Evolutionary conservation across 2,888 invertebrate genomes (phyloP).

Genomic region (Petrolisthes cinctipes): DNA sequence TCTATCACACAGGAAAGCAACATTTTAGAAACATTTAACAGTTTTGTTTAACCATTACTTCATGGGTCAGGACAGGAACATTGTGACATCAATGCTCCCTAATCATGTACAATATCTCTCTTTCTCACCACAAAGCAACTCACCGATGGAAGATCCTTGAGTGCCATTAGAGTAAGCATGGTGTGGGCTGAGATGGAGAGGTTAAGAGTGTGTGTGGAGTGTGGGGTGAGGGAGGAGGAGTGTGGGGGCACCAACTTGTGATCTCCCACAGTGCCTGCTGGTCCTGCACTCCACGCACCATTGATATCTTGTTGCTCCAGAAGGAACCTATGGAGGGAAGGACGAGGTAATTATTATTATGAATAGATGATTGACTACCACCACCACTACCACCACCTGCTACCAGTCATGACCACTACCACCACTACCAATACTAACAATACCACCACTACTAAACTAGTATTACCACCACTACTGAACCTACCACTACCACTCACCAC

Average conservation of each 20-base stretch:
- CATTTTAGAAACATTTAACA: too few species aligned
- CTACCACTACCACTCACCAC: neutral
- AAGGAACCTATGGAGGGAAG: conserved; percentile 45
- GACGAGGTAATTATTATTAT: neutral
- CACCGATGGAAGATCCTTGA: conserved; percentile 54
- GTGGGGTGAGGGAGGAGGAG: conserved; percentile 41
- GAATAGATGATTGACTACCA: neutral
- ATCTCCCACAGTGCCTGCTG: conserved; percentile 48
- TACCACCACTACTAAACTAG: neutral
- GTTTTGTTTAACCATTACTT: too few species aligned
- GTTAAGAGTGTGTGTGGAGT: conserved; percentile 58
- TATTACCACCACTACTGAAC: neutral
- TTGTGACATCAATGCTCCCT: neutral
- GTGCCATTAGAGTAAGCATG: conserved; percentile 53
- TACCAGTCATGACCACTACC: neutral
- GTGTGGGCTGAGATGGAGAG: conserved; percentile 62
- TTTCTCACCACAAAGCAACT: neutral
- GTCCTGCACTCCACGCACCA: conserved; percentile 59
- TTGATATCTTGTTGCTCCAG: conserved; percentile 54
- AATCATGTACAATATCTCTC: neutral
- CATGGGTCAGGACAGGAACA: too few species aligned
- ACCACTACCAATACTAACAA: neutral
- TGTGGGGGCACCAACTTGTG: conserved; percentile 51
- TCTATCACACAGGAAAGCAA: too few species aligned
- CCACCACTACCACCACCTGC: neutral